phyloP scores from a whole-genome alignment of 2,888 invertebrate species.

The Anticlea derivata region DNA sequence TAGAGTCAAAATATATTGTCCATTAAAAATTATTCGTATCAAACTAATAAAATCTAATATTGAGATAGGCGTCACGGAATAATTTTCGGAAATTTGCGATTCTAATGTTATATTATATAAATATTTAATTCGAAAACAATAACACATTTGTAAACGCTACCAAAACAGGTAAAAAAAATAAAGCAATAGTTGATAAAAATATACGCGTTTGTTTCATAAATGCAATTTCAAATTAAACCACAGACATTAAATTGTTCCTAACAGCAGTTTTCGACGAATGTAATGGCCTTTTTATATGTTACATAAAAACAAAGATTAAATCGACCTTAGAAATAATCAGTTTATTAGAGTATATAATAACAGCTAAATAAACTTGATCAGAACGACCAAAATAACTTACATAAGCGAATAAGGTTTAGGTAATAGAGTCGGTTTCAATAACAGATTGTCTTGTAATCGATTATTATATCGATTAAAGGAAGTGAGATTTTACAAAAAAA shows the following conservation, averaged over 20 bases:
- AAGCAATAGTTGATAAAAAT: too few species aligned
- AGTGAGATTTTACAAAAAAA: conserved; percentile 31
- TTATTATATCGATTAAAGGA: conserved; percentile 50
- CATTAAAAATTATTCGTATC: conserved; percentile 19
- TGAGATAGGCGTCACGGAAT: conserved; percentile 53
- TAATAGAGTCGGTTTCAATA: conserved; percentile 12
- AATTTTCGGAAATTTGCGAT: conserved; percentile 42
- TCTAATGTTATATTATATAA: conserved; percentile 17
- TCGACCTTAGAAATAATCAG: conserved; percentile 12
- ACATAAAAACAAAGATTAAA: not conserved
- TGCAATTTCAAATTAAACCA: not conserved
- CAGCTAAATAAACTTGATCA: conserved; percentile 1
- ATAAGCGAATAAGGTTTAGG: not conserved
- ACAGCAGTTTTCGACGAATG: too few species aligned
- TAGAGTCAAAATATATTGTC: conserved; percentile 41
- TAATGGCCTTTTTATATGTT: too few species aligned
- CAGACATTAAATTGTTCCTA: too few species aligned
- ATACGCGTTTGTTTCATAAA: not conserved
- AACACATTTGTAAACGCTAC: conserved; percentile 36
- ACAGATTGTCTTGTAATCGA: conserved; percentile 39
- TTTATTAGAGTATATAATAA: too few species aligned
- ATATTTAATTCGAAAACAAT: conserved; percentile 44
- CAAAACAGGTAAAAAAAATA: conserved; percentile 9
- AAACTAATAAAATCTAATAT: conserved; percentile 6
- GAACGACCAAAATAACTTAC: not conserved